phyloP scores from a whole-genome alignment of 2,888 invertebrate species.

The Drosophila austrosaltans region DNA sequence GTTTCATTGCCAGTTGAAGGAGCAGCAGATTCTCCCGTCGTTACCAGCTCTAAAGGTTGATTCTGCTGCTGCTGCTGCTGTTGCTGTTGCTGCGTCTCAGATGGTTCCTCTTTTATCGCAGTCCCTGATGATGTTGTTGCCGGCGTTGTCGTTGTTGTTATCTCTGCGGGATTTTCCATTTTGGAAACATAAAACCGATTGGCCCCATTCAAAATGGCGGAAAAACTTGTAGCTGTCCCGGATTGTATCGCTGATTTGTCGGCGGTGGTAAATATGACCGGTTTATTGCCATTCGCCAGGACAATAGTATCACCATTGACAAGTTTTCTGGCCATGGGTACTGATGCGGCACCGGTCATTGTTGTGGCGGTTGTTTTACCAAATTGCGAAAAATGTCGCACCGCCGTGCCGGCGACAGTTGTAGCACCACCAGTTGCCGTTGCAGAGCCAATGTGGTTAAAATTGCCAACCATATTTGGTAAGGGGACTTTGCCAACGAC shows the following conservation, averaged over 20 bases:
- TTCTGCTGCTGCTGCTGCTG: slow-evolving; percentile 24
- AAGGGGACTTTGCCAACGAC: slow-evolving; percentile 14
- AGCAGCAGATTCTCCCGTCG: neutral
- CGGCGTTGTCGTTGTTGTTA: slow-evolving; percentile 18
- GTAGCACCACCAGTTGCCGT: slow-evolving; percentile 41
- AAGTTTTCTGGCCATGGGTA: slow-evolving; percentile 50
- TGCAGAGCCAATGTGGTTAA: slow-evolving; percentile 28
- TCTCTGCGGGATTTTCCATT: slow-evolving; percentile 4
- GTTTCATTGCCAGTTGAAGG: neutral
- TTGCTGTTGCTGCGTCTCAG: neutral
- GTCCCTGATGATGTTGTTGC: slow-evolving; percentile 14
- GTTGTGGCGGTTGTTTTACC: slow-evolving; percentile 40
- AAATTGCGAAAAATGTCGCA: slow-evolving; percentile 78
- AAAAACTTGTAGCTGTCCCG: slow-evolving; percentile 25
- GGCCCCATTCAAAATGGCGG: slow-evolving; percentile 43
- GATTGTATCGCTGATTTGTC: slow-evolving; percentile 22
- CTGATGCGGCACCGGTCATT: neutral
- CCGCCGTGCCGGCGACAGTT: slow-evolving; percentile 15
- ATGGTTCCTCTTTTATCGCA: slow-evolving; percentile 17
- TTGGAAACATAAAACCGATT: slow-evolving; percentile 22
- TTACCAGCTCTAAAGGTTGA: slow-evolving; percentile 25
- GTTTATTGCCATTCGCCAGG: slow-evolving; percentile 59
- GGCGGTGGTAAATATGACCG: slow-evolving; percentile 46
- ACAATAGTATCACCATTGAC: slow-evolving; percentile 61
- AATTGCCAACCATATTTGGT: slow-evolving; percentile 48